Evolutionary conservation across 2,888 invertebrate genomes (phyloP), one percentile per base, ranked within the genome.

Genomic region (Pegoplata infirma): DNA sequence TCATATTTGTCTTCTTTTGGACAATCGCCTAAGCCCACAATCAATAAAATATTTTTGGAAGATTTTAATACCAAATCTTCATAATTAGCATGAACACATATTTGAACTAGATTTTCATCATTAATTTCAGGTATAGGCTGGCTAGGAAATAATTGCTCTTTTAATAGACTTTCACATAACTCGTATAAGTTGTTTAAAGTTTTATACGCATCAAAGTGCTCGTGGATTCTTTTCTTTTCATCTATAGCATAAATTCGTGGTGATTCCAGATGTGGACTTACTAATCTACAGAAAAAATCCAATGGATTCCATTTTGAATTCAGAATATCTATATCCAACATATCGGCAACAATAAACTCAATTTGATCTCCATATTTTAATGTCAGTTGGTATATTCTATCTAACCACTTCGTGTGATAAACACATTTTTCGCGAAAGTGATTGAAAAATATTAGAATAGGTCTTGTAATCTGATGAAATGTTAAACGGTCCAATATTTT

Each of bases 31-130:
- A 66, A 17, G 23, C 46, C 49, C 25, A 59, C 23, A 5, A 74
- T 68, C 19, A 84, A 14, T 0, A 80, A 55, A 10, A 83, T 10
- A 55, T 83, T 80, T 3, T 49, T 44, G 10, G 74, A 68, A 44
- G 64, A 49, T 2, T 75, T 59, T 14, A 81, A 75, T 10, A 84
- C 73, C 4, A 82, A 32, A 12, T 84, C 76, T 55, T 80, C 80
- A 49, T 82, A 84, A 25, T 14, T 80, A 28, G 28, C 14, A 5
- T 44, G 25, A 10, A 82, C 67, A 16, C 80, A 67, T 3, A 82
- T 46, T 55, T 80, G 68, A 2, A 63, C 51, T n/a, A 83, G 44
- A 6, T 44, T 28, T 1, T 1, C 28, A 7, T 51, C 40, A 16
- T 53, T 49, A 1, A 76, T 10, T 12, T 61, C 58, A 3, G 51